A percentile compares a stretch with the other conserved stretches of the same genome.
Conservation (phyloP, 2,888 invertebrate species). For the Nephrotoma guestfalica region DNA sequence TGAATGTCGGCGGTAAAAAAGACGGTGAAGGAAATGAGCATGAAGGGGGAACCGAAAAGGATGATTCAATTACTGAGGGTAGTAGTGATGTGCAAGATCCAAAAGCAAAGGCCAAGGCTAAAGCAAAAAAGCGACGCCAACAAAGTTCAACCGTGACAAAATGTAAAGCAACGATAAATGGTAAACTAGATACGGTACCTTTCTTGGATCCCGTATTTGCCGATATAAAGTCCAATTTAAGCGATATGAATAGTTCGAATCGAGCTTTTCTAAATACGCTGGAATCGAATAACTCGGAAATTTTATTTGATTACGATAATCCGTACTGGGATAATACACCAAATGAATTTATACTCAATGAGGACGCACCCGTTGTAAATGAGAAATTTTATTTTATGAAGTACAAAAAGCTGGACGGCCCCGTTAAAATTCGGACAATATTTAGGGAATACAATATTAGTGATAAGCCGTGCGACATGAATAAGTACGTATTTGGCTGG, state of each 20-base stretch:
- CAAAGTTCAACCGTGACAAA: slow-evolving; percentile 27
- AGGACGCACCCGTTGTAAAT: slow-evolving; percentile 9
- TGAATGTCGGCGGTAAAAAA: slow-evolving; percentile 14
- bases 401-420: slow-evolving; percentile 13
- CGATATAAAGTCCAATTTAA: slow-evolving; percentile 40
- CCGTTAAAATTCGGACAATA: slow-evolving; percentile 19
- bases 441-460: slow-evolving; percentile 26
- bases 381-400: slow-evolving; percentile 6
- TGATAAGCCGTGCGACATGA: slow-evolving; percentile 23
- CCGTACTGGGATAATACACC: slow-evolving; percentile 21
- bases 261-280: slow-evolving; percentile 43
- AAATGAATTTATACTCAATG: slow-evolving; percentile 12
- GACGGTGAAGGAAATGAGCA: not conserved
- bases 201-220: slow-evolving; percentile 44
- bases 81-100: slow-evolving; percentile 13
- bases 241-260: slow-evolving; percentile 46
- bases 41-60: not conserved
- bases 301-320: slow-evolving; percentile 16
- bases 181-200: slow-evolving; percentile 28
- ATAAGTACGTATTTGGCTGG: slow-evolving; percentile 12
- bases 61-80: not conserved
- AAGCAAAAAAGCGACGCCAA: slow-evolving; percentile 21
- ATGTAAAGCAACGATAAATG: slow-evolving; percentile 29
- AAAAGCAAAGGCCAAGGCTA: slow-evolving; percentile 12
- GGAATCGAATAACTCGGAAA: slow-evolving; percentile 35